Evolutionary conservation across 2,113 vertebrate species (phyloP).

Genomic region (Dendropsophus ebraccatus): DNA sequence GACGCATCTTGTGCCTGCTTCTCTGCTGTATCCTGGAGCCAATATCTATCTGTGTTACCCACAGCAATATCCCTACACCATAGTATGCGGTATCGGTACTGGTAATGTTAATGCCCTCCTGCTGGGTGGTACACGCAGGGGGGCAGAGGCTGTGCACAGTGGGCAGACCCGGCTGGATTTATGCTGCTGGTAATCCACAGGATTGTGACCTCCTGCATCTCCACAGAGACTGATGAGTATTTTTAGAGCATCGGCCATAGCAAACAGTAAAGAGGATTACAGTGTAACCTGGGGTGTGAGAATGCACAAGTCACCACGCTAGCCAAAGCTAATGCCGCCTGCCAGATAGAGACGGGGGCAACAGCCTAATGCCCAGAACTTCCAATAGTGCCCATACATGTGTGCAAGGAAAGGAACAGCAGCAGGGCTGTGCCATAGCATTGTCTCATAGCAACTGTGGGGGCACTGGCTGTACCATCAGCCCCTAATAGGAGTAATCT

Average conservation of each 20-base stretch:
- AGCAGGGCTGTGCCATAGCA: too few relatives aligned
- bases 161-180: constrained; percentile 28
- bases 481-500: too few relatives aligned
- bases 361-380: too few relatives aligned
- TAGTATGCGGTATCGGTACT: background rate
- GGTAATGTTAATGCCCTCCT: background rate
- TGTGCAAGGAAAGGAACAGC: too few relatives aligned
- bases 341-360: background rate
- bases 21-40: background rate
- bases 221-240: constrained; percentile 43
- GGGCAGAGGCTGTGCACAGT: background rate
- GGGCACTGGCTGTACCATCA: too few relatives aligned
- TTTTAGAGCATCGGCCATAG: constrained; percentile 52
- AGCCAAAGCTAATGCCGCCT: background rate
- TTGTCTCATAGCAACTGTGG: too few relatives aligned
- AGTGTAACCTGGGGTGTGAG: constrained; percentile 35
- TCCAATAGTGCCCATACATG: too few relatives aligned
- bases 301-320: background rate
- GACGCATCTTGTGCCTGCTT: background rate
- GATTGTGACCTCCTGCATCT: constrained; percentile 52
- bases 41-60: background rate
- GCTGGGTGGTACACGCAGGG: background rate
- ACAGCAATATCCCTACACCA: too few relatives aligned
- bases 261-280: constrained; percentile 43
- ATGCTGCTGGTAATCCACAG: constrained; percentile 51